Evolutionary conservation across 2,888 invertebrate genomes (phyloP).

Genomic region (Drosophila heteroneura): DNA sequence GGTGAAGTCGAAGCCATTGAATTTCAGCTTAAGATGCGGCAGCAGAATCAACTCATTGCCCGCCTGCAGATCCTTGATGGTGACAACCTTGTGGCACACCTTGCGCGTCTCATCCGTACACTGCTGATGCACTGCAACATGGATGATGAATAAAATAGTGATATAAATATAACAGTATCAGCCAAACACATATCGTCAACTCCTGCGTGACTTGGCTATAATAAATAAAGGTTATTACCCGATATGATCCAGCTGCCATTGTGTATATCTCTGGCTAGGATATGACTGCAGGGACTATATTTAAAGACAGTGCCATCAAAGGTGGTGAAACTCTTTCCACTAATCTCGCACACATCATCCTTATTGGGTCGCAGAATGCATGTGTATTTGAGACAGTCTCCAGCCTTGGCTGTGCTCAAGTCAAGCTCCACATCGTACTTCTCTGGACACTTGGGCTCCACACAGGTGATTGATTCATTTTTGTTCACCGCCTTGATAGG

Average conservation of each 20-base stretch:
- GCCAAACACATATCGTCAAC: neutral
- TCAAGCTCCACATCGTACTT: conserved; percentile 87
- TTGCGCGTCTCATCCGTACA: conserved; percentile 83
- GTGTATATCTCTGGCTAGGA: conserved; percentile 90
- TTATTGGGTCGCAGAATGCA: conserved; percentile 89
- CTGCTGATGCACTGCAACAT: conserved; percentile 87
- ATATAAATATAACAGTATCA: neutral
- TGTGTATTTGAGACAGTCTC: conserved; percentile 87
- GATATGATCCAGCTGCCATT: conserved; percentile 90
- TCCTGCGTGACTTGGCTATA: too few relatives aligned
- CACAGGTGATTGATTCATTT: conserved; percentile 75
- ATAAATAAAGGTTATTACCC: conserved; percentile 84
- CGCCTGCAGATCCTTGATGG: conserved; percentile 87
- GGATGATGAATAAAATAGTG: conserved; percentile 72
- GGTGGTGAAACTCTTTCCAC: conserved; percentile 91
- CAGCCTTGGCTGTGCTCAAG: conserved; percentile 77
- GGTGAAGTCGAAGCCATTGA: conserved; percentile 88
- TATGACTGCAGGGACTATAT: conserved; percentile 93
- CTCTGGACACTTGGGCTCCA: conserved; percentile 87
- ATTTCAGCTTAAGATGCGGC: conserved; percentile 89
- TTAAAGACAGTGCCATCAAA: conserved; percentile 93
- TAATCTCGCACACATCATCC: conserved; percentile 88
- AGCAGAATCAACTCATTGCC: conserved; percentile 86
- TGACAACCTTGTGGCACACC: conserved; percentile 88
- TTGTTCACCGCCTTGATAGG: conserved; percentile 67